Percentiles rank a stretch among this genome's conserved stretches.
These are phyloP conservation scores for Colostygia pectinataria DNA, from an alignment of 2,888 invertebrate genomes.

Conservation along the genomic window DNA sequence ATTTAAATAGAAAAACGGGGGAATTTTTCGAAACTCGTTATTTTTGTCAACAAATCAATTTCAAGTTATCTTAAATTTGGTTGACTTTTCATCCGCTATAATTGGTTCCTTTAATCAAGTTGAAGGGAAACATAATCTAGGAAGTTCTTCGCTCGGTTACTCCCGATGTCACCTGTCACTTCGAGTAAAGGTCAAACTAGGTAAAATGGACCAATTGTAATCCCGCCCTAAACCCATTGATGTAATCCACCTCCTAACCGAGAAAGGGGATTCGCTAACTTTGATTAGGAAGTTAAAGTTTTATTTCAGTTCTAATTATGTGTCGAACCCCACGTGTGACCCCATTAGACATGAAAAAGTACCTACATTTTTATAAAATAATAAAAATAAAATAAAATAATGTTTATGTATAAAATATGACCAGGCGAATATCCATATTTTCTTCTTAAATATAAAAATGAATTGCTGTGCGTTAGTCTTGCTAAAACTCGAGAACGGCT, in stretches of 20 bases:
- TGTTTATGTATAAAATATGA: too few species aligned
- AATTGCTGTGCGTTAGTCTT: too few species aligned
- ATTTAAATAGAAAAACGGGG: not conserved
- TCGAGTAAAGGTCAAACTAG: constrained; percentile 27
- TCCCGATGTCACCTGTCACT: constrained; percentile 40
- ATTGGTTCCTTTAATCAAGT: constrained; percentile 14
- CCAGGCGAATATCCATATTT: too few species aligned
- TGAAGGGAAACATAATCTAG: constrained; percentile 23
- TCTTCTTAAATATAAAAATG: too few species aligned
- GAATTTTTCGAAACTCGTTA: not conserved
- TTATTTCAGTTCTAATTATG: constrained; percentile 21
- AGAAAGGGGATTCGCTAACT: constrained; percentile 27
- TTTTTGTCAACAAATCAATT: constrained; percentile 1
- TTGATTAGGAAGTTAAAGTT: constrained; percentile 31
- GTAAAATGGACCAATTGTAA: constrained; percentile 33
- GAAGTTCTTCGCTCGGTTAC: constrained; percentile 37
- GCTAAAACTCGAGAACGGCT: too few species aligned
- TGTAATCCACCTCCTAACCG: constrained; percentile 19
- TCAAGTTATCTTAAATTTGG: not conserved
- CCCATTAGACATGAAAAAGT: too few species aligned
- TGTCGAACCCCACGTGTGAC: constrained; percentile 3
- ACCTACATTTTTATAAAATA: too few species aligned
- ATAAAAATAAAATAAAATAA: too few species aligned
- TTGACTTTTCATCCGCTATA: constrained; percentile 1
- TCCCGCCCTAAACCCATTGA: constrained; percentile 30